Conservation (phyloP, 2,797 vertebrate species). For the Fratercula arctica region DNA sequence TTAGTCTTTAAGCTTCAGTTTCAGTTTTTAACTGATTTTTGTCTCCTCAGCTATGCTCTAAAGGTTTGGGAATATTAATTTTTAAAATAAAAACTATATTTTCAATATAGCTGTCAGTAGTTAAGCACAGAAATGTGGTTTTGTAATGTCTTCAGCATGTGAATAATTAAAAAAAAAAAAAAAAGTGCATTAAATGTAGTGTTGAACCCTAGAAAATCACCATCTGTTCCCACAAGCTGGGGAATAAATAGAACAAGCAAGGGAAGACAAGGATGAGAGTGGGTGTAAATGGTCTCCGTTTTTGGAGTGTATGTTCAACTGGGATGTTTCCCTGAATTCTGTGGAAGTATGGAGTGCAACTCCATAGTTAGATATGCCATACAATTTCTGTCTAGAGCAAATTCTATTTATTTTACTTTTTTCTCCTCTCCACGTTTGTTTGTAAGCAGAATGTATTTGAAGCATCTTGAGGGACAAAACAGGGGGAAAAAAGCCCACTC, state of each 20-base stretch:
- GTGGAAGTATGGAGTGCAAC: background rate
- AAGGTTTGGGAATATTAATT: background rate
- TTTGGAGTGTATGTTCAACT: background rate
- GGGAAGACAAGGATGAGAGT: conserved; percentile 33
- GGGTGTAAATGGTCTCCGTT: conserved; percentile 46
- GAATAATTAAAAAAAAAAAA: background rate
- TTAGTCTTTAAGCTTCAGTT: background rate
- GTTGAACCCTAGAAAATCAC: conserved; percentile 48
- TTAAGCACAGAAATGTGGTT: background rate
- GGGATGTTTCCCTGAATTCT: conserved; percentile 3
- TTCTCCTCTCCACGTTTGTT: background rate
- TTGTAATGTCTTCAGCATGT: conserved; percentile 11
- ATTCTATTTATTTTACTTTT: background rate
- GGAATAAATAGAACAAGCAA: conserved; percentile 55
- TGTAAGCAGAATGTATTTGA: background rate
- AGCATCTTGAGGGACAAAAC: background rate
- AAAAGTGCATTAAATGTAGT: conserved; percentile 11
- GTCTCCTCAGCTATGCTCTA: background rate
- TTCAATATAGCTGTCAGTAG: background rate
- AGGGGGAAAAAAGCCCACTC: background rate
- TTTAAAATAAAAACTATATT: background rate
- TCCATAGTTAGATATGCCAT: background rate
- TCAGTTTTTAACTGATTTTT: background rate
- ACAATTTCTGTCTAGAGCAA: background rate
- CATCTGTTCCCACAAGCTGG: conserved; percentile 55